Base-by-base conservation (phyloP, 92 coral and sea anemone species). In the Parazoanthus darwini region DNA sequence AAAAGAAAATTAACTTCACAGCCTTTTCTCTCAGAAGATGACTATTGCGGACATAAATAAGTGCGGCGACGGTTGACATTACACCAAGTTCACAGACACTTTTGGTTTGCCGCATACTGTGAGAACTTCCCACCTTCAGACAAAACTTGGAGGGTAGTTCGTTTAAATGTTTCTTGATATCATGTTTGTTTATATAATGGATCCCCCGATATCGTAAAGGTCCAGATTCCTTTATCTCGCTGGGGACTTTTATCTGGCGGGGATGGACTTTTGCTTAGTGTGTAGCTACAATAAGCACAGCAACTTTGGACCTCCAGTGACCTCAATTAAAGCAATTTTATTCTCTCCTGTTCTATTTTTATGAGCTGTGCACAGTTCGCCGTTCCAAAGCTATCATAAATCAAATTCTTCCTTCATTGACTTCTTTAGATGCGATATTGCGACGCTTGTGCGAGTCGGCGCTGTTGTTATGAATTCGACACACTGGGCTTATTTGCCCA, bases 131-230 rank as follows among this genome's bases (percentile, higher is more conserved):
- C 87, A 84, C 77, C 77, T 84, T 84, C 77, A 84, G 87, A 70
- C 79, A 84, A 84, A 84, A 84, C 87, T 71, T 38, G 67, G 35
- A 82, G 77, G n/a, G 37, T 73, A 15, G 86, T 82, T 82, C 86
- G 86, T 68, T 84, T 84, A 84, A 84, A 84, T 84, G 87, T 84
- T 84, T 73, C 87, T 84, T 70, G 87, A 84, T 84, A 84, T 84
- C 87, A 65, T 85, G 81, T 74, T 85, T 89, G 79, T 84, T 84
- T 84, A 70, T 77, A 29, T 48, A 84, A 80, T 68, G 78, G 46
- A 48, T 44, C 59, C 78, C 46, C 13, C 66, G 87, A 84, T 84
- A 84, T 46, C 78, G 68, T 84, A 44, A 46, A 84, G 66, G 75
- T 84, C 74, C 72, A 43, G 78, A 71, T 15, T n/a, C 5, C 10